Conservation (phyloP, 2,888 invertebrate species). For the Bombylius major region DNA sequence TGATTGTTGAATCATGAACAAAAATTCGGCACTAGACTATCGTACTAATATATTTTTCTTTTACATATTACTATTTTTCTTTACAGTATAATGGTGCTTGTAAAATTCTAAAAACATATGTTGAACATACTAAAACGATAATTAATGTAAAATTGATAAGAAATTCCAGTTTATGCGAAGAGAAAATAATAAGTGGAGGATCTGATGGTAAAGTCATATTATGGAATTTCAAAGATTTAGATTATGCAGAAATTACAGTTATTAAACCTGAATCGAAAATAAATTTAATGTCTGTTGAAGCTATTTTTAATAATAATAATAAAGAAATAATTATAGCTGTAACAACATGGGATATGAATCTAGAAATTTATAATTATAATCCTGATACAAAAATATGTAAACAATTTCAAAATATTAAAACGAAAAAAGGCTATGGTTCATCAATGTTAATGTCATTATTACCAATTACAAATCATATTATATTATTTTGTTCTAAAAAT, state of each 20-base stretch:
- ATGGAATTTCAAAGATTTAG: slow-evolving; percentile 45
- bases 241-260: slow-evolving; percentile 39
- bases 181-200: slow-evolving; percentile 61
- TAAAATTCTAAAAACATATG: slow-evolving; percentile 43
- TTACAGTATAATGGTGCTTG: slow-evolving; percentile 45
- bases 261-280: slow-evolving; percentile 52
- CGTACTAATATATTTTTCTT: not conserved
- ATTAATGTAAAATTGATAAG: slow-evolving; percentile 51
- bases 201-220: slow-evolving; percentile 63
- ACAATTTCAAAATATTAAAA: slow-evolving; percentile 48
- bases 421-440: slow-evolving; percentile 57
- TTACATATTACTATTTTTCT: slow-evolving; percentile 14
- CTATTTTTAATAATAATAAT: slow-evolving; percentile 46
- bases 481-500: slow-evolving; percentile 62
- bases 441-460: slow-evolving; percentile 49
- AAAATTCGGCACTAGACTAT: too few species aligned
- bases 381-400: slow-evolving; percentile 31
- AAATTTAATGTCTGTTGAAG: slow-evolving; percentile 42
- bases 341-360: slow-evolving; percentile 48
- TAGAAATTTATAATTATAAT: not conserved
- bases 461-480: slow-evolving; percentile 41
- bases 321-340: slow-evolving; percentile 44
- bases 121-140: slow-evolving; percentile 56
- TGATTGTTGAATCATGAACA: too few species aligned
- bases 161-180: slow-evolving; percentile 4